Evolutionary conservation across 2,113 vertebrate genomes (phyloP).

Genomic region (Lepus timidus): DNA sequence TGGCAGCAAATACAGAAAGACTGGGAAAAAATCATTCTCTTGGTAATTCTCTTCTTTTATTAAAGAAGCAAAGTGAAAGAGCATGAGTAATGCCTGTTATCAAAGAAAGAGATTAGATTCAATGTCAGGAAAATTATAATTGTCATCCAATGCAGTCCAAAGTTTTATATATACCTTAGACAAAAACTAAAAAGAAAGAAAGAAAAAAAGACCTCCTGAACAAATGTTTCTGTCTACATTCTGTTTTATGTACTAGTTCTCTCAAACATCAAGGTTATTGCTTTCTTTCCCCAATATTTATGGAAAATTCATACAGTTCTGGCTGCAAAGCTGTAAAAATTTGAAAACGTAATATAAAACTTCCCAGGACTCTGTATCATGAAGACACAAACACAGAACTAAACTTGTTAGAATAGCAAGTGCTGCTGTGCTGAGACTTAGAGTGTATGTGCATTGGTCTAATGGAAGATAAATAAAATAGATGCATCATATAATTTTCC

Average conservation of each 20-base stretch:
- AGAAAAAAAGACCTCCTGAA: conserved; percentile 3
- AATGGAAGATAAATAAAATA: conserved; percentile 75
- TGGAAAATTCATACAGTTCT: conserved; percentile 79
- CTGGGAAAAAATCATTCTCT: conserved; percentile 41
- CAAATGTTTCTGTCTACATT: conserved; percentile 57
- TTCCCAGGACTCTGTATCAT: conserved; percentile 63
- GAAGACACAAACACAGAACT: conserved; percentile 70
- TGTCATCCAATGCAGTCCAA: conserved; percentile 50
- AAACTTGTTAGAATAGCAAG: conserved; percentile 59
- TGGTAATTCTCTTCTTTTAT: conserved; percentile 57
- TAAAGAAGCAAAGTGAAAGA: conserved; percentile 73
- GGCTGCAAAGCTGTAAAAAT: conserved; percentile 79
- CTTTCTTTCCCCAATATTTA: conserved; percentile 81
- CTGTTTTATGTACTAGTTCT: conserved; percentile 81
- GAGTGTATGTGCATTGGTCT: conserved; percentile 7
- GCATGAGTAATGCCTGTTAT: conserved; percentile 65
- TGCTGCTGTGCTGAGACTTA: background rate
- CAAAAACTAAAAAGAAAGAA: background rate
- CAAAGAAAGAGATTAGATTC: conserved; percentile 70
- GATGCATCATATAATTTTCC: conserved; percentile 43
- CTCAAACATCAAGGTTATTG: conserved; percentile 79
- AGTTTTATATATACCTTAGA: background rate
- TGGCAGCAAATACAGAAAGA: conserved; percentile 54
- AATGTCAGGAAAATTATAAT: conserved; percentile 72
- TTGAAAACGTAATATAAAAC: conserved; percentile 83